Conservation (phyloP, 2,113 vertebrate genomes). For the Beaufortia kweichowensis region DNA sequence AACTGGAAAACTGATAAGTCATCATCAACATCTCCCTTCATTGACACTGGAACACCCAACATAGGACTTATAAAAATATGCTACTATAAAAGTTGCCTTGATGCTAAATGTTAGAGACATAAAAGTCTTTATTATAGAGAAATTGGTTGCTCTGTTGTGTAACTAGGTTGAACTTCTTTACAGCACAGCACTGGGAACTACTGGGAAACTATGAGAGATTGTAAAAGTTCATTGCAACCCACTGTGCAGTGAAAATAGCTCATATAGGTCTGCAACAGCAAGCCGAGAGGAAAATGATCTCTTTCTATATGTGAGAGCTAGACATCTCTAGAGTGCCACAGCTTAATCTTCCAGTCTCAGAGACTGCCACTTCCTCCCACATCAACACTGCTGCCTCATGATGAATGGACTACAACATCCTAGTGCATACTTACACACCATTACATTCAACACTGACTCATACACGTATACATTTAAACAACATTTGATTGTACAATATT, state of each 20-base stretch:
- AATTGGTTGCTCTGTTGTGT: not conserved
- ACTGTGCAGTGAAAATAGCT: conserved; percentile 14
- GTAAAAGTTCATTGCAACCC: not conserved
- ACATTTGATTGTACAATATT: no score
- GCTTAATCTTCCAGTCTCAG: conserved; percentile 7
- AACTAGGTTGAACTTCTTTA: conserved; percentile 13
- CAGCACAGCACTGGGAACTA: not conserved
- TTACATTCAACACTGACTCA: no score
- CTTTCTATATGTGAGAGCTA: conserved; percentile 12
- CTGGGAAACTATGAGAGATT: not conserved
- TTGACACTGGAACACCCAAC: not conserved
- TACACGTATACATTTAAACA: no score
- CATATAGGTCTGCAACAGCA: conserved; percentile 24
- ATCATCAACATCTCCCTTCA: not conserved
- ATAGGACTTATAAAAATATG: not conserved
- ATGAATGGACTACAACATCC: conserved; percentile 32
- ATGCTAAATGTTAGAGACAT: no score
- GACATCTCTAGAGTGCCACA: conserved; percentile 25
- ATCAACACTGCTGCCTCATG: conserved; percentile 23
- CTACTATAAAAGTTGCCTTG: no score
- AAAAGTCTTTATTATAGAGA: no score
- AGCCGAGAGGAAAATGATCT: conserved; percentile 6
- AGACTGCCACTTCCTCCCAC: conserved; percentile 32
- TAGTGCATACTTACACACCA: conserved; percentile 3
- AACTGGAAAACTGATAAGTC: no score